These are phyloP conservation scores for Tympanoctomys barrerae DNA, from an alignment of 2,797 vertebrate species.

Conservation along the genomic window DNA sequence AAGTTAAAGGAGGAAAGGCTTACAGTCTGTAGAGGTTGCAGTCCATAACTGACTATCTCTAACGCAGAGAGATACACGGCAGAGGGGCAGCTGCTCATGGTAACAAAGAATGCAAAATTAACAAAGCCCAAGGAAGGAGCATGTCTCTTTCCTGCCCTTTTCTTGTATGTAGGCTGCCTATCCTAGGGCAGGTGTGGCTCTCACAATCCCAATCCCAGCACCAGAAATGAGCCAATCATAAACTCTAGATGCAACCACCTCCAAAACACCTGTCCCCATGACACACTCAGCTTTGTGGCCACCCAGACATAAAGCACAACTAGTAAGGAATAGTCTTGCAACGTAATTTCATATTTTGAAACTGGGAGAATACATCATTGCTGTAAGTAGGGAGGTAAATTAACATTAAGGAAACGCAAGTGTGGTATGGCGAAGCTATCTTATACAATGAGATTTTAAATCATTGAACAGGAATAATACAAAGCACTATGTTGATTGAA, in stretches of 20 bases:
- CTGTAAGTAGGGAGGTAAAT: neutral
- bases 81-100: neutral
- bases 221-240: neutral
- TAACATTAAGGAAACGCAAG: neutral
- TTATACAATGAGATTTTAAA: neutral
- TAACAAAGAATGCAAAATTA: neutral
- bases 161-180: neutral
- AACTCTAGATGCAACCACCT: neutral
- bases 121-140: neutral
- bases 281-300: neutral
- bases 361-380: neutral
- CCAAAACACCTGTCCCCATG: neutral
- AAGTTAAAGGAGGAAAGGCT: neutral
- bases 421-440: neutral
- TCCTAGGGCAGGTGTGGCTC: too few species aligned
- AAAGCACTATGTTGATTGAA: neutral
- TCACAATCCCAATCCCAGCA: neutral
- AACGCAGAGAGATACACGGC: neutral
- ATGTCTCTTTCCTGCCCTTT: neutral
- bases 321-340: neutral
- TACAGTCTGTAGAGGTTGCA: neutral
- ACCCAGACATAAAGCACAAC: neutral
- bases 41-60: neutral
- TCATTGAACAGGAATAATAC: neutral
- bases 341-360: neutral